Evolutionary conservation across 2,113 vertebrate genomes (phyloP).

Genomic region (Porphyrio hochstetteri): DNA sequence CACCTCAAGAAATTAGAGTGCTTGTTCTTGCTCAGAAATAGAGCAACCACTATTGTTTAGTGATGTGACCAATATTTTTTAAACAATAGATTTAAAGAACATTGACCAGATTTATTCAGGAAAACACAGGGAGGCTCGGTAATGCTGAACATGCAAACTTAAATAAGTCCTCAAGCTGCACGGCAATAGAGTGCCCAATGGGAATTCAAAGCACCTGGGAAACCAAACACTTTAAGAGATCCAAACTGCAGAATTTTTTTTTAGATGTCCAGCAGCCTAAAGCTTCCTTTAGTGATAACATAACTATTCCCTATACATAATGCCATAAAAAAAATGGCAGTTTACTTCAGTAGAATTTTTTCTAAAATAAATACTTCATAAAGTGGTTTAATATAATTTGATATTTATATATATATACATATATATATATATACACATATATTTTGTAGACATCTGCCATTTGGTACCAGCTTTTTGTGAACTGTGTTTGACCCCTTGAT

Average conservation of each 20-base stretch:
- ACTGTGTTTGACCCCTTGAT: background rate
- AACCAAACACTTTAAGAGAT: background rate
- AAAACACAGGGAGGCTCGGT: background rate
- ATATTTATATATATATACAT: no score
- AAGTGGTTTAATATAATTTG: background rate
- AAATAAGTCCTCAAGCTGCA: background rate
- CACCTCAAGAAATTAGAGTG: background rate
- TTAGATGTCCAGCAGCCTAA: background rate
- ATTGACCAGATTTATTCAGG: background rate
- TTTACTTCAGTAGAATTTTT: background rate
- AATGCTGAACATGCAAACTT: background rate
- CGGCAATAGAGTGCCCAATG: background rate
- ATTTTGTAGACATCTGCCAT: background rate
- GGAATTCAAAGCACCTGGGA: background rate
- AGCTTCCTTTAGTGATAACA: background rate
- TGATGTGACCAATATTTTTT: background rate
- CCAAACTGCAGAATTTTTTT: background rate
- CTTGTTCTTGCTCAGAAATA: background rate
- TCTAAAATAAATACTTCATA: background rate
- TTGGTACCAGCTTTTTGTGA: background rate
- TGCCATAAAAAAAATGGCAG: background rate
- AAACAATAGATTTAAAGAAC: background rate
- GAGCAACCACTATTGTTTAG: background rate
- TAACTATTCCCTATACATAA: background rate
- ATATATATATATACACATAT: no score